Evolutionary conservation across 2,888 invertebrate genomes (phyloP), one percentile per base, ranked within the genome.

Genomic region (Athripsodes cinereus): DNA sequence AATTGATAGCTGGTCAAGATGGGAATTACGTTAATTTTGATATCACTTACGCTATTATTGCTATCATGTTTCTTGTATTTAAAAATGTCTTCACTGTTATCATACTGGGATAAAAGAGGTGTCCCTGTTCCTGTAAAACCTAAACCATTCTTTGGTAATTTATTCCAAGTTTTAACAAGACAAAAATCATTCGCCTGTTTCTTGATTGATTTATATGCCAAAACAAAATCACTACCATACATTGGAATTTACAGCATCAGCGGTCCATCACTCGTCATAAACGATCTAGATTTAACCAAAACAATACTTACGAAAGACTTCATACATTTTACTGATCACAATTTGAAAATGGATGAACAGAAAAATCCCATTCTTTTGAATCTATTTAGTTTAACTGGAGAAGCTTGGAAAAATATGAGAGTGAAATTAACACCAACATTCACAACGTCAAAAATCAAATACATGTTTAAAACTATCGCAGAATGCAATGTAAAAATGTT

Each of bases 381-480:
- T 68, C 65, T 82, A 1, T 79, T 81, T 64, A 68, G 72, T 44
- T 64, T 74, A 35, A 67, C 70, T 18, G 78, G 76, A n/a, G 68
- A 75, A 6, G 74, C 75, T 44, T 84, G 84, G 83, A 79, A 75
- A 62, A 71, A 71, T 57, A 67, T 83, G 22, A 70, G 84, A 52
- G 64, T 71, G 0, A 80, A 80, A 60, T 64, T 84, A 47, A 74
- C 82, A 1, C 82, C 83, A 0, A 78, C 81, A 0, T 85, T 83
- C 67, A 78, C 83, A 1, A 78, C 83, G 0, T 81, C 80, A 11
- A 83, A 82, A 68, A 69, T 84, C 52, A 82, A 79, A 66, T 72
- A 67, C n/a, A 81, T 83, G 80, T 80, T 81, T 60, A 66, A 67
- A 2, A 73, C 75, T 0, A 72, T 82, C 13, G 68, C 74, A 2